Evolutionary conservation across 92 coral and sea anemone species (phyloP).

Genomic region (Nematostella vectensis): DNA sequence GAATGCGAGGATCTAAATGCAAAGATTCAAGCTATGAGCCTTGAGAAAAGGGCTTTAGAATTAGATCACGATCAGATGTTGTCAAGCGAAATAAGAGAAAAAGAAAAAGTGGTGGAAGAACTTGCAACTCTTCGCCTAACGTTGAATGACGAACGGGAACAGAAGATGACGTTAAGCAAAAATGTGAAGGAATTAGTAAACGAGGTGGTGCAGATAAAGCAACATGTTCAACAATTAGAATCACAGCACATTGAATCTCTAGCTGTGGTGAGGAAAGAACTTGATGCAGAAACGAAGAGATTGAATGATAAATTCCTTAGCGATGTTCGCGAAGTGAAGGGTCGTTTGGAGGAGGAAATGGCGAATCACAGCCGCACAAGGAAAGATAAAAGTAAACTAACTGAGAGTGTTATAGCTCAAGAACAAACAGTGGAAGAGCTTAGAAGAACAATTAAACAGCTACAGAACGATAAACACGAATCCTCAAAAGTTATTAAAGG

Average conservation of each 20-base stretch:
- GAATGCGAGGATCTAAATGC: constrained; percentile 11
- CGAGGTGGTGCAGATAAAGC: constrained; percentile 30
- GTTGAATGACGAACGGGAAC: constrained; percentile 18
- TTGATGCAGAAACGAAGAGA: too few species aligned
- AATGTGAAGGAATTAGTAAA: constrained; percentile 28
- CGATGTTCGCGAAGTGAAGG: too few species aligned
- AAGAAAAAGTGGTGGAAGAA: constrained; percentile 19
- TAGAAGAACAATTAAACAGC: constrained; percentile 8
- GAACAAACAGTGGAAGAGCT: constrained; percentile 20
- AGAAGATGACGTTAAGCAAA: constrained; percentile 20
- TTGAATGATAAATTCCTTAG: too few species aligned
- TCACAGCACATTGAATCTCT: constrained; percentile 18
- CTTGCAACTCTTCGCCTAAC: constrained; percentile 31
- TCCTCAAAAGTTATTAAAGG: background rate
- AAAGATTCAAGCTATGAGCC: constrained; percentile 6
- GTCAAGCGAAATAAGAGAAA: constrained; percentile 1
- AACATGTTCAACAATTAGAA: constrained; percentile 29
- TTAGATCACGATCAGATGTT: constrained; percentile 14
- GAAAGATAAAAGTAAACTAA: constrained; percentile 16
- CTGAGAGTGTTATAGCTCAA: too few species aligned
- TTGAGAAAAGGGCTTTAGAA: constrained; percentile 4
- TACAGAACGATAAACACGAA: constrained; percentile 13
- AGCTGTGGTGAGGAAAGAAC: constrained; percentile 18
- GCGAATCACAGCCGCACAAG: constrained; percentile 11
- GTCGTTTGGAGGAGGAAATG: constrained; percentile 25